Evolutionary conservation across 2,113 vertebrate genomes (phyloP), one percentile per base, ranked within the genome.

Genomic region (Lepisosteus osseus): DNA sequence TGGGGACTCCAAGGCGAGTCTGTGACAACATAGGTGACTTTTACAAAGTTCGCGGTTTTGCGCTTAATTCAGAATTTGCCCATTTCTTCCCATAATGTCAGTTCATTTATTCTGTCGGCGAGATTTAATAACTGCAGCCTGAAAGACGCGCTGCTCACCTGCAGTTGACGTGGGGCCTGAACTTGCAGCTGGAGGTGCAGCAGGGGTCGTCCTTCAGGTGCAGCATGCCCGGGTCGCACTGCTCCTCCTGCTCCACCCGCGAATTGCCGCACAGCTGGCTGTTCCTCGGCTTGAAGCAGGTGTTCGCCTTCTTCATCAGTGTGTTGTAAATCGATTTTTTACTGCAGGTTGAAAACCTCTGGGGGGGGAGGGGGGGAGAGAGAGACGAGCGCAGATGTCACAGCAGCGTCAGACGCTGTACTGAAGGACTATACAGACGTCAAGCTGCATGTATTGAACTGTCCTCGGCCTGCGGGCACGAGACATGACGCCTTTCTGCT

Each of bases 311-410:
- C 76, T 84, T 85, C 73, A 89, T 86, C 74, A 99, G 87, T 3
- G 97, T 95, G 84, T 92, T 95, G 63, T 89, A 93, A 17, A 99
- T 93, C 6, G 97, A 98, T 75, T 88, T 91, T 83, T 95, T 99
- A 83, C 97, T 99, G 90, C 97, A 99, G 82, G 85, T 94, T 61
- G 97, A 99, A 81, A 99, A 99, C 85, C 93, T 94, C 97, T 99
- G 76, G 0, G 63, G 72, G 59, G 8, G 15, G 29, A 7, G 51
- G 68, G 47, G 47, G 7, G 17, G 3, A 13, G 43, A 74, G 0
- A 41, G 41, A 5, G n/a, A 68, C 73, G 29, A 29, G 29, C 29
- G 29, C 29, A 29, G 29, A 29, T 29, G 29, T 29, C 29, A 29
- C 2, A 1, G 29, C 29, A 29, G 29, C 29, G 1, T 29, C 29